Evolutionary conservation across 1,140 invertebrate species (phyloP), one percentile per base, ranked within the genome.

Genomic region (Calephelis virginiensis): DNA sequence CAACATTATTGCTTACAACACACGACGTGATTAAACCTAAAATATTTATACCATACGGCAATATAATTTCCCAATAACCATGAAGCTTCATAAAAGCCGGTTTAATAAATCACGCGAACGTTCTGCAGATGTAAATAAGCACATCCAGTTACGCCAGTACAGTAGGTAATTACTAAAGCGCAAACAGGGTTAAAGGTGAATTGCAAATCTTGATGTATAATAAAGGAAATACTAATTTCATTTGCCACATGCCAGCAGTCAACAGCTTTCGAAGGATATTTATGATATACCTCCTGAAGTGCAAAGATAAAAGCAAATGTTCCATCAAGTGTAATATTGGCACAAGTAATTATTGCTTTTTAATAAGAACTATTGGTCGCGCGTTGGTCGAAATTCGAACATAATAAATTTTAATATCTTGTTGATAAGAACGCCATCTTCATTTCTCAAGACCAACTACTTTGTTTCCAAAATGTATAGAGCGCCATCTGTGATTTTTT

Each of bases 191-290:
- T 9, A 50, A 17, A 50, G 49, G 49, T 50, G 49, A 50, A 50
- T 50, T 50, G 49, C 49, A 50, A 50, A 50, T 50, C 49, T 50
- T 50, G 49, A 50, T 13, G 14, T 14, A 17, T 17, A 17, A 50
- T 50, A 50, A 50, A 50, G 49, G 49, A 50, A 50, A 50, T 50
- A 50, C 49, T 50, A 50, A 50, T 50, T 50, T 50, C 49, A 50
- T 50, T 50, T 50, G 49, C 49, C 3, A 9, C 9, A 50, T 50
- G 13, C 11, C 49, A 50, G 49, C 49, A 50, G 14, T 50, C 49
- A 17, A 50, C 49, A 17, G 9, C 13, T 50, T 13, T 50, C 40
- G 49, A 12, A 50, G 49, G 49, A 50, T 50, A 50, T 50, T 50
- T 50, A 50, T 50, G 13, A 50, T 50, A 50, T 14, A 14, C 14